Evolutionary conservation across 2,797 vertebrate species (phyloP).

Genomic region (Hybognathus amarus): DNA sequence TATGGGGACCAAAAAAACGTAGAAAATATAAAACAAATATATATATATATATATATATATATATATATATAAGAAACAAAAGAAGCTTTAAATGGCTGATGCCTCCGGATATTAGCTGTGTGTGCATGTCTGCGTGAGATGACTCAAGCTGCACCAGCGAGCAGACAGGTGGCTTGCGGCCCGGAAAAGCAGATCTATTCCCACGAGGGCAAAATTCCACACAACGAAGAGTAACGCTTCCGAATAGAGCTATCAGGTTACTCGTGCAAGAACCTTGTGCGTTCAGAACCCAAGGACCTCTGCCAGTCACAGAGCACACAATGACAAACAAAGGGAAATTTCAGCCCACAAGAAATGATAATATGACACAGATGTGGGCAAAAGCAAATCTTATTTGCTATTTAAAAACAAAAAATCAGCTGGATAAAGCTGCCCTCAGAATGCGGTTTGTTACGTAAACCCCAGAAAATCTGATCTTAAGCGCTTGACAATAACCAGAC

Average conservation of each 20-base stretch:
- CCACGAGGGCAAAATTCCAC: conserved; percentile 42
- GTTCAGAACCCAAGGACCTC: background rate
- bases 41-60: no score
- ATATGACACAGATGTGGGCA: conserved; percentile 13
- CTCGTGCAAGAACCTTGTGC: background rate
- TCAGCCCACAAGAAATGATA: background rate
- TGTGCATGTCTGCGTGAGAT: conserved; percentile 18
- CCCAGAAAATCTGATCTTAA: background rate
- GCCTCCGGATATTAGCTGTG: conserved; percentile 36
- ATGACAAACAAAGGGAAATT: background rate
- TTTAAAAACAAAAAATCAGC: background rate
- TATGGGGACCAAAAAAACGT: no score
- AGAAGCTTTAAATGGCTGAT: conserved; percentile 8
- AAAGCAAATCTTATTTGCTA: background rate
- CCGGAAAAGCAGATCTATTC: conserved; percentile 39
- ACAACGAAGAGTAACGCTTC: conserved; percentile 39
- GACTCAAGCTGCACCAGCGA: conserved; percentile 60
- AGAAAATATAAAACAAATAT: no score
- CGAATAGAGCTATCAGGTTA: conserved; percentile 39
- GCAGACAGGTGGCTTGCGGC: conserved; percentile 71
- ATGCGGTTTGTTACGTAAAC: conserved; percentile 9
- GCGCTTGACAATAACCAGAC: conserved; percentile 19
- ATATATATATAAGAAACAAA: background rate
- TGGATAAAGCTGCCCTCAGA: background rate
- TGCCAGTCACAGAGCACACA: conserved; percentile 12